These are phyloP conservation scores for Hypolimnas misippus DNA, from an alignment of 2,888 invertebrate genomes.

Conservation along the genomic window DNA sequence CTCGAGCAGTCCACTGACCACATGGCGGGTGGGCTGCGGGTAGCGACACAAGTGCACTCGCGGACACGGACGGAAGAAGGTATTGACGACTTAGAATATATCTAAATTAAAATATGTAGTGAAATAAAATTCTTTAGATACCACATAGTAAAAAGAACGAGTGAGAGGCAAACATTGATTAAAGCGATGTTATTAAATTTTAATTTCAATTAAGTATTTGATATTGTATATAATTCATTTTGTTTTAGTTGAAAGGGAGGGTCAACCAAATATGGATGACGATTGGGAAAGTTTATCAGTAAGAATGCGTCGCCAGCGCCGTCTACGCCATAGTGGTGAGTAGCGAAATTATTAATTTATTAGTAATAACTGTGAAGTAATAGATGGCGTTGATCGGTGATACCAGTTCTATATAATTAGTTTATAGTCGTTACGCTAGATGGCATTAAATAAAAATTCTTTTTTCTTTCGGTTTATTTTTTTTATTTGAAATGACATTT, in stretches of 20 bases:
- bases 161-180: too few species aligned
- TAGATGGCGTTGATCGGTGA: slow-evolving; percentile 46
- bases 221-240: slow-evolving; percentile 17
- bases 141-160: too few species aligned
- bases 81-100: slow-evolving; percentile 40
- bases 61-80: slow-evolving; percentile 93
- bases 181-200: too few species aligned
- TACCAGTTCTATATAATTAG: background rate
- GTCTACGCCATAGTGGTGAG: slow-evolving; percentile 75
- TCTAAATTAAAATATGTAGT: background rate
- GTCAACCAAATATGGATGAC: slow-evolving; percentile 87
- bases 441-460: slow-evolving; percentile 20
- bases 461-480: background rate
- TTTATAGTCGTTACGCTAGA: slow-evolving; percentile 16
- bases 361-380: slow-evolving; percentile 41
- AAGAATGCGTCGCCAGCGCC: slow-evolving; percentile 87
- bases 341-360: slow-evolving; percentile 21
- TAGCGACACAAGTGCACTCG: slow-evolving; percentile 92
- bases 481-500: background rate
- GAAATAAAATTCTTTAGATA: background rate
- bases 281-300: slow-evolving; percentile 93
- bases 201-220: too few species aligned
- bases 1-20: slow-evolving; percentile 94
- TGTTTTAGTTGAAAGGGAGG: slow-evolving; percentile 78
- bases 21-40: slow-evolving; percentile 91